phyloP scores from a whole-genome alignment of 2,797 vertebrate species.

The Lacerta bilineata region DNA sequence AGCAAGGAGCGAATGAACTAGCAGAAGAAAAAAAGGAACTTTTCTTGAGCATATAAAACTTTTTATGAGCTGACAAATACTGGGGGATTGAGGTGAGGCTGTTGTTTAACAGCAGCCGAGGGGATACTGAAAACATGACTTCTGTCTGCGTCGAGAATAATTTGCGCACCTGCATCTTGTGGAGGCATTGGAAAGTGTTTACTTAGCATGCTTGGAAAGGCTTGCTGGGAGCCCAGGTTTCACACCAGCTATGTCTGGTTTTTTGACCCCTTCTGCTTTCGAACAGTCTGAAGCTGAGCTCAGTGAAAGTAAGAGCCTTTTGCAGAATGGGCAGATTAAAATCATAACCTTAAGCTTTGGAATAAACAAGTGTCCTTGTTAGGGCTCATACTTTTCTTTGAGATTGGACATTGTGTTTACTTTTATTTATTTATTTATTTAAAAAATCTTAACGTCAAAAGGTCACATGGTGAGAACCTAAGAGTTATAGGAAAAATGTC shows the following conservation, averaged over 20 bases:
- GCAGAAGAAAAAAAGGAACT: slow-evolving; percentile 63
- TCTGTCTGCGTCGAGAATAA: slow-evolving; percentile 75
- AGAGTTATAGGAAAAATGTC: neutral
- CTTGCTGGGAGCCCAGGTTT: slow-evolving; percentile 59
- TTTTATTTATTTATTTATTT: neutral
- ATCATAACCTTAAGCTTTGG: slow-evolving; percentile 59
- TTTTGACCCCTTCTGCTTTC: slow-evolving; percentile 67
- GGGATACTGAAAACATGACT: slow-evolving; percentile 74
- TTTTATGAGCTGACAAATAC: slow-evolving; percentile 81
- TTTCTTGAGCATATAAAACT: slow-evolving; percentile 78
- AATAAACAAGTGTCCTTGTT: slow-evolving; percentile 47
- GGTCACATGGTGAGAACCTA: neutral
- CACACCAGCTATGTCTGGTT: slow-evolving; percentile 61
- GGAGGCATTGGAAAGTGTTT: slow-evolving; percentile 77
- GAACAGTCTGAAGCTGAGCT: slow-evolving; percentile 46
- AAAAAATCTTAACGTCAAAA: neutral
- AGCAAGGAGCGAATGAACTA: slow-evolving; percentile 66
- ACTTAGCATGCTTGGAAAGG: slow-evolving; percentile 64
- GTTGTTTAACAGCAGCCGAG: slow-evolving; percentile 72
- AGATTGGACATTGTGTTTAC: neutral
- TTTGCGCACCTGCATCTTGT: slow-evolving; percentile 80
- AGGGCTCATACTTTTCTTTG: neutral
- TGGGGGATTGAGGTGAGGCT: slow-evolving; percentile 58
- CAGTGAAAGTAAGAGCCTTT: slow-evolving; percentile 44
- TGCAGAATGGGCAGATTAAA: slow-evolving; percentile 52